phyloP scores from a whole-genome alignment of 2,888 invertebrate genomes.

The Strigamia crassipes region DNA sequence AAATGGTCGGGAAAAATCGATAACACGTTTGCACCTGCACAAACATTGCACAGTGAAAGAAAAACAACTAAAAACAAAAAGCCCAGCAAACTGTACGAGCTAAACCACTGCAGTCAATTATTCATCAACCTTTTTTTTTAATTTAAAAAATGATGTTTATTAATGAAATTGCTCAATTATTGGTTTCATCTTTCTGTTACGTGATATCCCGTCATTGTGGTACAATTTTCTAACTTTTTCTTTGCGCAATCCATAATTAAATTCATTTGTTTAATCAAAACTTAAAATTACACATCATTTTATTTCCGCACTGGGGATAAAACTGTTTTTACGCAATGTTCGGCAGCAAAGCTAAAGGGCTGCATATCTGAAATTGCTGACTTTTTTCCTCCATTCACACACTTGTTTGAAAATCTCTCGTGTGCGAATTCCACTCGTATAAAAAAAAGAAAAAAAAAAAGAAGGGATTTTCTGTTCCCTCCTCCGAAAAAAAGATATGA shows the following conservation, averaged over 20 bases:
- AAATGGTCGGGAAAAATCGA: neutral
- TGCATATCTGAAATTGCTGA: conserved; percentile 1
- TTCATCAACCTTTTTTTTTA: neutral
- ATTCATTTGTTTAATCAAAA: no score
- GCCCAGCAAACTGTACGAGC: neutral
- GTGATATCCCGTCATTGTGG: no score
- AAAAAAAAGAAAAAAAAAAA: neutral
- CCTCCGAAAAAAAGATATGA: neutral
- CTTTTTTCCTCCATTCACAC: neutral
- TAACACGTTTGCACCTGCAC: conserved; percentile 16
- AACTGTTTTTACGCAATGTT: no score
- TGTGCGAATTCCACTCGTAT: neutral
- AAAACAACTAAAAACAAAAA: conserved; percentile 4
- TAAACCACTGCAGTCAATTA: neutral
- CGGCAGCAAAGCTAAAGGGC: neutral
- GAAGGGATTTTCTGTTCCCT: neutral
- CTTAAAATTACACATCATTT: no score
- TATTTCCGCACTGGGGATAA: no score
- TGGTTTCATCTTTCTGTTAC: no score
- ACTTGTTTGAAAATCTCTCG: neutral
- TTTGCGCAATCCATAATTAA: no score
- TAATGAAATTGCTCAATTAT: no score
- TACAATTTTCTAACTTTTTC: no score
- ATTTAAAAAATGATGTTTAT: neutral
- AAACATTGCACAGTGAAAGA: neutral